Percentiles rank a stretch among this genome's conserved stretches.
These are phyloP conservation scores for Alitta virens DNA, from an alignment of 2,888 invertebrate genomes.

Conservation along the genomic window DNA sequence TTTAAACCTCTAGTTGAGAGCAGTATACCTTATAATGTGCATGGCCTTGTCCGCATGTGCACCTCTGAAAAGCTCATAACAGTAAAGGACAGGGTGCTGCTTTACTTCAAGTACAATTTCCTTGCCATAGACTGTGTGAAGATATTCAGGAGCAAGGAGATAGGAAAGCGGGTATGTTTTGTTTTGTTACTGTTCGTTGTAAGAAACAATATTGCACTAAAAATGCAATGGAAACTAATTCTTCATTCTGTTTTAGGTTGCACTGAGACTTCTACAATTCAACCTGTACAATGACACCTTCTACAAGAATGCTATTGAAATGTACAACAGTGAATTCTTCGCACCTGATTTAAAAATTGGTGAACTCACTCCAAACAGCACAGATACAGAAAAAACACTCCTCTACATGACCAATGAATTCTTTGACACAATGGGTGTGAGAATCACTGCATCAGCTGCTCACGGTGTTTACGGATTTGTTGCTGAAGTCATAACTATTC, in stretches of 20 bases:
- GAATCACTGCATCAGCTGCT: conserved; percentile 91
- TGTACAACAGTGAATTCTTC: conserved; percentile 91
- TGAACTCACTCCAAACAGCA: conserved; percentile 39
- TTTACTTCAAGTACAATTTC: conserved; percentile 97
- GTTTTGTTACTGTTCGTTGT: too few relatives aligned
- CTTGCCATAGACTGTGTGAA: conserved; percentile 96
- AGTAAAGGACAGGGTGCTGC: conserved; percentile 82
- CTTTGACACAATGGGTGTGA: conserved; percentile 69
- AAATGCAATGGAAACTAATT: too few relatives aligned
- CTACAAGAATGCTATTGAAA: conserved; percentile 73
- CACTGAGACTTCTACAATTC: conserved; percentile 64
- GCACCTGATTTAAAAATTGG: conserved; percentile 59
- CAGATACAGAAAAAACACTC: conserved; percentile 28
- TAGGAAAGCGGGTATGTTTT: conserved; percentile 72
- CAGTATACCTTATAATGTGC: conserved; percentile 80
- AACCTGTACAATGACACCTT: conserved; percentile 53
- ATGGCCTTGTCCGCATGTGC: conserved; percentile 94
- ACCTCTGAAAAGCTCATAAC: conserved; percentile 88
- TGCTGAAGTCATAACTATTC: conserved; percentile 92
- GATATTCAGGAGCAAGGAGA: conserved; percentile 83
- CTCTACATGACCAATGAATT: conserved; percentile 36
- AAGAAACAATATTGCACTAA: too few relatives aligned
- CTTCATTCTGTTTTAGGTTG: conserved; percentile 48
- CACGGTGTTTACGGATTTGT: conserved; percentile 89
- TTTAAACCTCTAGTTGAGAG: conserved; percentile 77